A percentile compares a stretch with the other conserved stretches of the same genome.
Conservation (phyloP, 2,113 vertebrate genomes). For the Rhadina sibilatrix region DNA sequence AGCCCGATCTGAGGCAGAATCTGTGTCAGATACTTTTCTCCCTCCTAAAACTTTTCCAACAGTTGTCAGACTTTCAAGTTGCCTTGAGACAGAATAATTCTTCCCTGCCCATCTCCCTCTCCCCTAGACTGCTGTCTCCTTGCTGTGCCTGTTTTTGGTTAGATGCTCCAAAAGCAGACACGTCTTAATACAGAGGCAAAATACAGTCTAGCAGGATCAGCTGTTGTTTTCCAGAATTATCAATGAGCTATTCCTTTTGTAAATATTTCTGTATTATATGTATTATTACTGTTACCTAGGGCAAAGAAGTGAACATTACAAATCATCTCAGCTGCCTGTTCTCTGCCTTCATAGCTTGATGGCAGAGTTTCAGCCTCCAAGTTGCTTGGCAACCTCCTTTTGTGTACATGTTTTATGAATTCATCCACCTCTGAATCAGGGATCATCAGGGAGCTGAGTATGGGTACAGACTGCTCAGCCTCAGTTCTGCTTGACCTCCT, state of each 20-base stretch:
- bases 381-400: constrained; percentile 78
- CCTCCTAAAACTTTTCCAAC: neutral
- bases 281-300: neutral
- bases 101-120: neutral
- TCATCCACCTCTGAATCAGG: constrained; percentile 65
- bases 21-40: neutral
- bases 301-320: neutral
- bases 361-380: constrained; percentile 15
- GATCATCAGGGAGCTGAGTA: constrained; percentile 36
- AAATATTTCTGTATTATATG: neutral
- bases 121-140: neutral
- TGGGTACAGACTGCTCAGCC: neutral
- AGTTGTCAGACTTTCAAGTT: neutral
- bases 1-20: neutral
- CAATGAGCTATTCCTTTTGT: neutral
- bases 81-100: neutral
- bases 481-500: neutral
- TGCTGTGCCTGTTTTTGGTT: neutral
- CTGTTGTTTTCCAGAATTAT: neutral
- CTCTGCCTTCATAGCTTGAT: neutral
- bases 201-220: neutral
- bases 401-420: constrained; percentile 59
- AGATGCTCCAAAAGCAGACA: neutral
- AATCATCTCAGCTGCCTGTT: neutral
- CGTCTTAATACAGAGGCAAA: neutral